Evolutionary conservation across 2,888 invertebrate genomes (phyloP), one percentile per base, ranked within the genome.

Genomic region (Nesidiocoris tenuis): DNA sequence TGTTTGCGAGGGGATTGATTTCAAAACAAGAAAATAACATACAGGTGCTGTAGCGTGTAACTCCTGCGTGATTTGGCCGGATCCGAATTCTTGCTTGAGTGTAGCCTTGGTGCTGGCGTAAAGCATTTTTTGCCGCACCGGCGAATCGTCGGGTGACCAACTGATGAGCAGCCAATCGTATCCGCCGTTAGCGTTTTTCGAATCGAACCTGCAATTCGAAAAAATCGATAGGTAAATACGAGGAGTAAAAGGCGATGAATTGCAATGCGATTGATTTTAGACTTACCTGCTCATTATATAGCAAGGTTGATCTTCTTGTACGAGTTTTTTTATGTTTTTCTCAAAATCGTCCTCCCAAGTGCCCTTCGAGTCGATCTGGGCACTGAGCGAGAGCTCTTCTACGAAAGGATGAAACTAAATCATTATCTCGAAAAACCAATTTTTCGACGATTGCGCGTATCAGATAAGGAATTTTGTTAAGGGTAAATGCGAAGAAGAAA

Each of bases 31-130:
- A n/a, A n/a, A n/a, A n/a, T n/a, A n/a, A n/a, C 59, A 82, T 86
- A 92, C 92, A 84, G 87, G 84, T 24, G 86, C 85, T 16, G 96
- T 96, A 23, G 94, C 96, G 85, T 97, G 97, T 81, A 96, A 85
- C 85, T 99, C 99, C 83, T 97, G 95, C 81, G 93, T 93, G 77
- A 99, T 96, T 81, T 94, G 93, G 0, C 94, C 91, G 2, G 94
- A 91, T 0, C 98, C 98, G 84, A 99, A 99, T 84, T 98, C 96
- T 82, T 91, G 91, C 83, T 98, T 99, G 24, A 99, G 86, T 0
- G 98, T 99, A 0, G 98, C 95, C 84, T 97, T 95, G 0, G 98
- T 98, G 0, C 96, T 97, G 0, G 98, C 98, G 82, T 97, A 97
- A 72, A 99, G 86, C 98, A 99, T 98, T 85, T 99, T 99, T 82